These are phyloP conservation scores for Chalcis sispes DNA, from an alignment of 2,888 invertebrate species.

Conservation along the genomic window DNA sequence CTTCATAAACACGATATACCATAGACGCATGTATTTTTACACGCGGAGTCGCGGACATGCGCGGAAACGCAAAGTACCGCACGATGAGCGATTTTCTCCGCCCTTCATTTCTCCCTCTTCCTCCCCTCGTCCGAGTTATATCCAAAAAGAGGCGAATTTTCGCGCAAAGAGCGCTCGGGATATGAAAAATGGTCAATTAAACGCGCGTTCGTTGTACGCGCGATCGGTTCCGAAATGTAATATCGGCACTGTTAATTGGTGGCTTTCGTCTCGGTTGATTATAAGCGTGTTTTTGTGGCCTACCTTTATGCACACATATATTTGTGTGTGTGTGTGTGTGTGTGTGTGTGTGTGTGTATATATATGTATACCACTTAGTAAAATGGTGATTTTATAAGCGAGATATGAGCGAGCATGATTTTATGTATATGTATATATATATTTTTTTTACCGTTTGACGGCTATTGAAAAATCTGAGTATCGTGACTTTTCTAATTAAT, in stretches of 20 bases:
- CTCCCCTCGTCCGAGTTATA: neutral
- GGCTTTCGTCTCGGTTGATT: too few species aligned
- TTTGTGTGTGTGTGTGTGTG: too few species aligned
- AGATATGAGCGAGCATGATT: neutral
- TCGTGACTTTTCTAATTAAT: neutral
- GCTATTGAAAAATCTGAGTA: too few species aligned
- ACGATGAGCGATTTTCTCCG: conserved; percentile 25
- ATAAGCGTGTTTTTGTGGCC: neutral
- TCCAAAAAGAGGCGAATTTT: too few species aligned
- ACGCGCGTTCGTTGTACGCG: conserved; percentile 4
- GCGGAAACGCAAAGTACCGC: neutral
- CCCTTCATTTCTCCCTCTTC: neutral
- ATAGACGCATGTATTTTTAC: too few species aligned
- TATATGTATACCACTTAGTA: neutral
- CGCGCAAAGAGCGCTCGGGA: conserved; percentile 15
- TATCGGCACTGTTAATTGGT: conserved; percentile 33
- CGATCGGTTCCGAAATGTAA: too few species aligned
- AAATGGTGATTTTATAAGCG: neutral
- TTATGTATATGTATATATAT: neutral
- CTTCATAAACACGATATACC: neutral
- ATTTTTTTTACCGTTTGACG: too few species aligned
- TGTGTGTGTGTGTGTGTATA: too few species aligned
- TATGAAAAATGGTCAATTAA: conserved; percentile 47
- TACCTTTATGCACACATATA: neutral
- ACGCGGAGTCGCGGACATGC: too few species aligned